These are phyloP conservation scores for Tinamus guttatus DNA, from an alignment of 2,113 vertebrate genomes.

Conservation along the genomic window DNA sequence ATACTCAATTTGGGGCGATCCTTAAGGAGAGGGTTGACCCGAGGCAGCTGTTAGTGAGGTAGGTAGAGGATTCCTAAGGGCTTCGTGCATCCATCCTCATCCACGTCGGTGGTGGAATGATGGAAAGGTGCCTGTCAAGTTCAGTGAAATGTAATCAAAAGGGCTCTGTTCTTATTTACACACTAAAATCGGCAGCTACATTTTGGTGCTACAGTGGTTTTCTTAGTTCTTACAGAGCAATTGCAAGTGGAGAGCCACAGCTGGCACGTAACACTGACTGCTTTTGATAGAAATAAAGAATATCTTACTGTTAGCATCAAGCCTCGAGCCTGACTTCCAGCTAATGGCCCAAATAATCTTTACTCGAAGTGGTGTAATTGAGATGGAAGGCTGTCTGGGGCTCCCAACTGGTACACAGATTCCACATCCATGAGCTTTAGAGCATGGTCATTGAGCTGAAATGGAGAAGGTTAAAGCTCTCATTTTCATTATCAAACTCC, in stretches of 20 bases:
- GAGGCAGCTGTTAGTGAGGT: not conserved
- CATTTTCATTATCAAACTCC: slow-evolving; percentile 79
- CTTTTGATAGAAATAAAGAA: slow-evolving; percentile 33
- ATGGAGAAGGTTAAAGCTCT: slow-evolving; percentile 81
- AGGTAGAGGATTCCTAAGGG: not conserved
- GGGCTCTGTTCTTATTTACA: not conserved
- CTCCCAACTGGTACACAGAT: slow-evolving; percentile 53
- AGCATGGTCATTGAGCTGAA: slow-evolving; percentile 77
- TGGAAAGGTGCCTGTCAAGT: not conserved
- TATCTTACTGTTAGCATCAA: slow-evolving; percentile 47
- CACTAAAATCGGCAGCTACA: not conserved
- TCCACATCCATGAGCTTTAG: slow-evolving; percentile 73
- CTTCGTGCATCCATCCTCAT: not conserved
- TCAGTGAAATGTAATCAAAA: not conserved
- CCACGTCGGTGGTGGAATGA: not conserved
- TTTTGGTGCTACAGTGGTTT: not conserved
- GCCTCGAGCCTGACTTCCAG: slow-evolving; percentile 61
- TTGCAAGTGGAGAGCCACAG: not conserved
- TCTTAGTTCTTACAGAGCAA: not conserved
- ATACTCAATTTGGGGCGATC: not conserved
- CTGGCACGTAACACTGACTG: slow-evolving; percentile 1
- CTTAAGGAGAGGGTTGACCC: not conserved
- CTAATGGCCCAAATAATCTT: slow-evolving; percentile 72
- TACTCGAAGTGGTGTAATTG: slow-evolving; percentile 59
- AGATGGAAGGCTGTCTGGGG: slow-evolving; percentile 54